These are phyloP conservation scores for Hetaerina titia DNA, from an alignment of 2,888 invertebrate species.

Conservation along the genomic window DNA sequence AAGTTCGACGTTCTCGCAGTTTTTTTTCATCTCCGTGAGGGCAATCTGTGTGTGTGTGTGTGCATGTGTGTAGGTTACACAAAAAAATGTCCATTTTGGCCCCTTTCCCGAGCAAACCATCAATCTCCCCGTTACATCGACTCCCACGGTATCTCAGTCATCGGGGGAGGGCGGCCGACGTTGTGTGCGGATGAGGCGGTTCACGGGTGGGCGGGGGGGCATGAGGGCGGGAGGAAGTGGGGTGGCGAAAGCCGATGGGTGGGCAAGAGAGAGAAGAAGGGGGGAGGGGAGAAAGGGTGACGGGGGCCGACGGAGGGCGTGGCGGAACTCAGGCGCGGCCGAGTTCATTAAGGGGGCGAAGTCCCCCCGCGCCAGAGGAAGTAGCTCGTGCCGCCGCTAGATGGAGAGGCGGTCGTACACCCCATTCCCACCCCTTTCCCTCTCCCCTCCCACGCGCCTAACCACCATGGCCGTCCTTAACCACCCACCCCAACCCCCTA, in stretches of 20 bases:
- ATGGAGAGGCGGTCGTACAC: slow-evolving; percentile 70
- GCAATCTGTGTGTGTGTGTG: not conserved
- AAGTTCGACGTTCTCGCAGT: not conserved
- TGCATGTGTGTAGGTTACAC: not conserved
- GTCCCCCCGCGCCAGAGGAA: slow-evolving; percentile 66
- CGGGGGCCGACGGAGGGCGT: slow-evolving; percentile 39
- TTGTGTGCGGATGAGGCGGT: not conserved
- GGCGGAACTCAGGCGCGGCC: slow-evolving; percentile 68
- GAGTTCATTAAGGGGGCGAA: slow-evolving; percentile 55
- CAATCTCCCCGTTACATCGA: slow-evolving; percentile 1
- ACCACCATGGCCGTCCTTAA: not conserved
- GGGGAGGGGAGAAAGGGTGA: slow-evolving; percentile 64
- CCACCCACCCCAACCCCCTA: slow-evolving; percentile 39
- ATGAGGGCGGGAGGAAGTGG: not conserved
- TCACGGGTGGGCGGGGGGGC: slow-evolving; percentile 7
- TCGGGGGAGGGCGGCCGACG: not conserved
- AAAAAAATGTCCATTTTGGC: slow-evolving; percentile 38
- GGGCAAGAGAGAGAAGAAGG: not conserved
- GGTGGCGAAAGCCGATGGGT: slow-evolving; percentile 65
- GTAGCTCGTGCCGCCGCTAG: slow-evolving; percentile 69
- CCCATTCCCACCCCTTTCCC: slow-evolving; percentile 68
- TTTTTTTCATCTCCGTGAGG: not conserved
- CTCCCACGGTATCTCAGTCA: slow-evolving; percentile 31
- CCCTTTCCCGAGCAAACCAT: slow-evolving; percentile 13
- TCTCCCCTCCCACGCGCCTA: slow-evolving; percentile 56